These are phyloP conservation scores for Falco punctatus DNA, from an alignment of 2,113 vertebrate species.

Conservation along the genomic window DNA sequence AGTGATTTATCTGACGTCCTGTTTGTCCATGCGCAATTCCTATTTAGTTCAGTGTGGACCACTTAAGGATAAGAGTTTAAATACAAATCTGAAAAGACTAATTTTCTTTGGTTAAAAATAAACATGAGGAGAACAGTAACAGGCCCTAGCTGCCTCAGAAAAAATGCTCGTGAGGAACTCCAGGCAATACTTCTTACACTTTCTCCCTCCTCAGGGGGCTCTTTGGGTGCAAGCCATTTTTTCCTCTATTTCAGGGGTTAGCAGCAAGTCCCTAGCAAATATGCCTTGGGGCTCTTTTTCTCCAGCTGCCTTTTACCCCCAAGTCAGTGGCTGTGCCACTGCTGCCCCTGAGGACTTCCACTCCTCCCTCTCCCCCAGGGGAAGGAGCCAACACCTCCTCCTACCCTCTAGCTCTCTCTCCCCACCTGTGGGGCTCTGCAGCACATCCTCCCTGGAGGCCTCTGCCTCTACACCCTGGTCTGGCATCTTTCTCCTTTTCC, in stretches of 20 bases:
- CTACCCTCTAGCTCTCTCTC: neutral
- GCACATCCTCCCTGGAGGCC: neutral
- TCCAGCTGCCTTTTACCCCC: neutral
- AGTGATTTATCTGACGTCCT: neutral
- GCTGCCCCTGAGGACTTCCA: neutral
- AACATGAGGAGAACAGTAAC: neutral
- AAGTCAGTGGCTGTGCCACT: rapidly evolving
- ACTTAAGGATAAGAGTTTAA: neutral
- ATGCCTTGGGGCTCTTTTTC: neutral
- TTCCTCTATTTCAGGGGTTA: neutral
- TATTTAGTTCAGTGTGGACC: neutral
- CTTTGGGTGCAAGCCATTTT: neutral
- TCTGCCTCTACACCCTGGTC: rapidly evolving
- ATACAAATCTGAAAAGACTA: neutral
- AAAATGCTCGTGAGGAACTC: neutral
- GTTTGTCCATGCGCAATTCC: neutral
- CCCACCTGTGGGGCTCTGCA: neutral
- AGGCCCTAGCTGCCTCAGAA: neutral
- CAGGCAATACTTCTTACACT: neutral
- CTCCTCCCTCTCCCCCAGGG: neutral
- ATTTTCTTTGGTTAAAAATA: neutral
- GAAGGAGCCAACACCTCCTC: neutral
- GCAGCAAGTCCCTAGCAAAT: neutral
- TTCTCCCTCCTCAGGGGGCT: neutral
- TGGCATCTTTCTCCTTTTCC: neutral